phyloP scores from a whole-genome alignment of 2,888 invertebrate species.

The Drosophila leonis region DNA sequence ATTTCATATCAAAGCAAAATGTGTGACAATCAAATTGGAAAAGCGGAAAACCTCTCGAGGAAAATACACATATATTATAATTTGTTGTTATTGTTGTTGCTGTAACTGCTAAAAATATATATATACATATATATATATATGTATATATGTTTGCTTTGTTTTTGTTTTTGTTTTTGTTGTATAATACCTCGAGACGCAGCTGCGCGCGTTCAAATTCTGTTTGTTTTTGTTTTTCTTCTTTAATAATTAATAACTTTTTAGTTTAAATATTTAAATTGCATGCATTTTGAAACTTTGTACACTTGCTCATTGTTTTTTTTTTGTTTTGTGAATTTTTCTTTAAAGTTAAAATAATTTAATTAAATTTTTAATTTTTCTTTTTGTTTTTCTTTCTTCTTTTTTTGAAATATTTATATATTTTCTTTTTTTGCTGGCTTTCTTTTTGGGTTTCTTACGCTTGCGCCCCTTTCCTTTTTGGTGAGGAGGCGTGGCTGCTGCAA shows the following conservation, averaged over 20 bases:
- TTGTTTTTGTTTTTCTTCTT: constrained; percentile 37
- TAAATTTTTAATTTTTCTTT: constrained; percentile 29
- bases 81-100: constrained; percentile 6
- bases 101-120: constrained; percentile 58
- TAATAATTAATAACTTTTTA: constrained; percentile 78
- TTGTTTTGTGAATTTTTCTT: constrained; percentile 43
- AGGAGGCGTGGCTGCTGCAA: constrained; percentile 13
- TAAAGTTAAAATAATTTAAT: constrained; percentile 63
- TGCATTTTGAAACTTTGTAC: constrained; percentile 80
- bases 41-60: constrained; percentile 21
- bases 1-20: constrained; percentile 19
- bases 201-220: constrained; percentile 7
- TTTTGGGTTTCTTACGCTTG: constrained; percentile 31
- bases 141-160: not conserved
- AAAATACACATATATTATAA: constrained; percentile 11
- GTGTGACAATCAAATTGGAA: constrained; percentile 31
- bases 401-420: not conserved
- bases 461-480: constrained; percentile 5
- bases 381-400: constrained; percentile 19
- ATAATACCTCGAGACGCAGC: constrained; percentile 49
- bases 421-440: constrained; percentile 23
- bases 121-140: not conserved
- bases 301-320: constrained; percentile 60
- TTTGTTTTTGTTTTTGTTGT: constrained; percentile 20
- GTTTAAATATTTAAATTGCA: constrained; percentile 80